Conservation (phyloP, 2,888 invertebrate genomes). For the Hetaerina titia region DNA sequence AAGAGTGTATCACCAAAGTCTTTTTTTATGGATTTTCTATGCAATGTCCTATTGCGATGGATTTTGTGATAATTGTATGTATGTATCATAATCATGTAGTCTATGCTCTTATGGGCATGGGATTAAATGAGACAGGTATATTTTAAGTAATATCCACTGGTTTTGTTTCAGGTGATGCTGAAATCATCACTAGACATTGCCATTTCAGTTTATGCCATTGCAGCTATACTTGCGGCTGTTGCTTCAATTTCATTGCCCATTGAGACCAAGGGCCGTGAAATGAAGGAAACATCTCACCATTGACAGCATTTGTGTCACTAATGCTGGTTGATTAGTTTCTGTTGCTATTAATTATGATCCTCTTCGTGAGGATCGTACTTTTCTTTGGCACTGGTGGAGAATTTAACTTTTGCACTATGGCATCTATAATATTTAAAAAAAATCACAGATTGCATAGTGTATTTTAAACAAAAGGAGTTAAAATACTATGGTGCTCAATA, state of each 20-base stretch:
- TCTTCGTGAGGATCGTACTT: neutral
- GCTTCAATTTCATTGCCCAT: conserved; percentile 91
- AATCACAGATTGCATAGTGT: neutral
- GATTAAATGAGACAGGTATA: too few species aligned
- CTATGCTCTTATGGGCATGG: too few species aligned
- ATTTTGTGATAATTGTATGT: too few species aligned
- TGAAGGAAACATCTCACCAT: conserved; percentile 79
- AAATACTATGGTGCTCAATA: neutral
- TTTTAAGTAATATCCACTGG: too few species aligned
- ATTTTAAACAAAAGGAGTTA: too few species aligned
- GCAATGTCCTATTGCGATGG: too few species aligned
- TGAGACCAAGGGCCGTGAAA: conserved; percentile 88
- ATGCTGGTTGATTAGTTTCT: neutral
- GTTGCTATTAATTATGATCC: neutral
- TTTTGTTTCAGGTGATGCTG: conserved; percentile 82
- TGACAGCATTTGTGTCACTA: neutral
- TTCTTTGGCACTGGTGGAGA: neutral
- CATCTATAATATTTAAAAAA: too few species aligned
- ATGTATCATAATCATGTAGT: too few species aligned
- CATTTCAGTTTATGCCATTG: conserved; percentile 87
- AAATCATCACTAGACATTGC: conserved; percentile 87
- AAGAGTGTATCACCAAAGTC: too few species aligned
- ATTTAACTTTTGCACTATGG: neutral
- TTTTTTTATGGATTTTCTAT: too few species aligned
- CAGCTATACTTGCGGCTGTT: conserved; percentile 86